phyloP scores from a whole-genome alignment of 2,888 invertebrate genomes.

The Ormyrus nitidulus region DNA sequence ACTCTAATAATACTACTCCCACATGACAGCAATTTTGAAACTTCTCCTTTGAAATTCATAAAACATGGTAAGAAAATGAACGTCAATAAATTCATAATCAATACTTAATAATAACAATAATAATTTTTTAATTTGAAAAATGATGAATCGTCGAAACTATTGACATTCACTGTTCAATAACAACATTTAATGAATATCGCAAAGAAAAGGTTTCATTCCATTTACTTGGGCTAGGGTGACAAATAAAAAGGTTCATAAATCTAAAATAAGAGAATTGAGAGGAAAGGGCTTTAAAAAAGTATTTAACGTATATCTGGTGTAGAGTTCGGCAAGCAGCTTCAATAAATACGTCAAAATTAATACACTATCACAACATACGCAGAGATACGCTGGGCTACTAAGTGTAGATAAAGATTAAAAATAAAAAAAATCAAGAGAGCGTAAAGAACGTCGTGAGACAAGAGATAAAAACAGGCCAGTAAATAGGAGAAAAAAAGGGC shows the following conservation, averaged over 20 bases:
- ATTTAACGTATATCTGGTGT: conserved; percentile 32
- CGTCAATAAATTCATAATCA: background rate
- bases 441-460: conserved; percentile 1
- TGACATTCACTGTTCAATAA: background rate
- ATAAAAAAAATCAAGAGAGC: conserved; percentile 8
- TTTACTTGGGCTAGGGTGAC: conserved; percentile 36
- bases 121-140: background rate
- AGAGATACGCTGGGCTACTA: conserved; percentile 32
- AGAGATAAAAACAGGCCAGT: background rate
- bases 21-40: conserved; percentile 37
- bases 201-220: conserved; percentile 19
- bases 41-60: conserved; percentile 20
- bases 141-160: background rate
- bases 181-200: background rate
- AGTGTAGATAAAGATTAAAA: conserved; percentile 9
- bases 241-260: conserved; percentile 15
- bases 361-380: conserved; percentile 29
- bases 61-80: background rate
- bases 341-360: conserved; percentile 10
- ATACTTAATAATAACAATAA: background rate
- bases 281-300: conserved; percentile 12
- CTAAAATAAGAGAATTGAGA: background rate
- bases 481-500: conserved; percentile 5
- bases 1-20: conserved; percentile 48
- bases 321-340: conserved; percentile 42